Conservation (phyloP, 2,113 vertebrate species). For the Spea multiplicata region DNA sequence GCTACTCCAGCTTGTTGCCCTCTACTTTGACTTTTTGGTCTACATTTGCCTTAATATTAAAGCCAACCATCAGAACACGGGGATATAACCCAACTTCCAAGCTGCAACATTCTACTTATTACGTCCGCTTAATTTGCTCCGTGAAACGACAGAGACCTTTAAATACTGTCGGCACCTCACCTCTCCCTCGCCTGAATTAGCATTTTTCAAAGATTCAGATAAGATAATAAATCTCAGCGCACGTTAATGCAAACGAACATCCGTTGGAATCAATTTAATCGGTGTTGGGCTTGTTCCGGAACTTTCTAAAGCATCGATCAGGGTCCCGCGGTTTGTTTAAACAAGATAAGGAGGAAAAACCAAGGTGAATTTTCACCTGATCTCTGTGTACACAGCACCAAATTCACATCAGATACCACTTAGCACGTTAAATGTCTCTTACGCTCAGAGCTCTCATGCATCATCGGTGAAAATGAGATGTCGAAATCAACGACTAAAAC, state of each 20-base stretch:
- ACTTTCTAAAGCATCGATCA: slow-evolving; percentile 41
- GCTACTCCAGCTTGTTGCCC: background rate
- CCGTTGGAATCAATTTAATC: slow-evolving; percentile 47
- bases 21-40: background rate
- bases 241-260: slow-evolving; percentile 43
- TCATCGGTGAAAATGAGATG: background rate
- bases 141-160: background rate
- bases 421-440: slow-evolving; percentile 28
- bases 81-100: too few species aligned
- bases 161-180: background rate
- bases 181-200: background rate
- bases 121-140: background rate
- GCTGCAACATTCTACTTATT: too few species aligned
- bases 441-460: slow-evolving; percentile 8
- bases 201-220: slow-evolving; percentile 40
- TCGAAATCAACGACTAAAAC: background rate
- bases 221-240: slow-evolving; percentile 33
- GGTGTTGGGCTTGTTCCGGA: slow-evolving; percentile 44
- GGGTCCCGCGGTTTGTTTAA: slow-evolving; percentile 37
- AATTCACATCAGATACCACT: slow-evolving; percentile 31
- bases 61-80: too few species aligned
- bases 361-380: slow-evolving; percentile 32
- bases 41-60: too few species aligned
- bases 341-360: slow-evolving; percentile 44
- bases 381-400: slow-evolving; percentile 37